Percentiles rank a stretch among this genome's conserved stretches.
phyloP scores from a whole-genome alignment of 2,113 vertebrate species.

The Solenodon paradoxus region DNA sequence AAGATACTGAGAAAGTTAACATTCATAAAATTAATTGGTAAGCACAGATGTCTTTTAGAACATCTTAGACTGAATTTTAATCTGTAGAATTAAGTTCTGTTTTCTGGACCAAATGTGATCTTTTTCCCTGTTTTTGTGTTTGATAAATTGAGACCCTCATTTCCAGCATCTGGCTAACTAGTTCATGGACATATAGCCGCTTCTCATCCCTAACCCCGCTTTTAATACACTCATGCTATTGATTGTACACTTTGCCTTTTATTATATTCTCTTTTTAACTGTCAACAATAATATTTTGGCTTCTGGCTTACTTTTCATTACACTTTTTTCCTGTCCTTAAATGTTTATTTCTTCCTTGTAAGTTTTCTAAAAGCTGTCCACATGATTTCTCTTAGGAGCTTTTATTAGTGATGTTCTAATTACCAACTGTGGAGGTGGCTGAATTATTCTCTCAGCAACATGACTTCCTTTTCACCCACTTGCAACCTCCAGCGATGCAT shows the following conservation, averaged over 20 bases:
- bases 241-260: not conserved
- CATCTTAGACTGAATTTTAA: not conserved
- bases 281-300: not conserved
- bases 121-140: not conserved
- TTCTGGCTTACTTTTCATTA: not conserved
- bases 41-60: not conserved
- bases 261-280: too few relatives aligned
- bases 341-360: not conserved
- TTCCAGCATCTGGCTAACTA: not conserved
- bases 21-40: not conserved
- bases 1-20: not conserved
- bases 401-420: not conserved
- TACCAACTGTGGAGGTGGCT: not conserved
- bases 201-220: not conserved
- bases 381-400: not conserved
- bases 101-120: not conserved
- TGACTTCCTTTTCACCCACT: not conserved
- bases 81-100: not conserved
- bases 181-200: not conserved
- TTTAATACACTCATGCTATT: not conserved
- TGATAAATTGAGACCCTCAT: not conserved
- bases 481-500: not conserved
- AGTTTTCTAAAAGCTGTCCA: not conserved
- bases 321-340: not conserved
- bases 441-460: not conserved